phyloP scores from a whole-genome alignment of 2,888 invertebrate species.

The Nysson spinosus region DNA sequence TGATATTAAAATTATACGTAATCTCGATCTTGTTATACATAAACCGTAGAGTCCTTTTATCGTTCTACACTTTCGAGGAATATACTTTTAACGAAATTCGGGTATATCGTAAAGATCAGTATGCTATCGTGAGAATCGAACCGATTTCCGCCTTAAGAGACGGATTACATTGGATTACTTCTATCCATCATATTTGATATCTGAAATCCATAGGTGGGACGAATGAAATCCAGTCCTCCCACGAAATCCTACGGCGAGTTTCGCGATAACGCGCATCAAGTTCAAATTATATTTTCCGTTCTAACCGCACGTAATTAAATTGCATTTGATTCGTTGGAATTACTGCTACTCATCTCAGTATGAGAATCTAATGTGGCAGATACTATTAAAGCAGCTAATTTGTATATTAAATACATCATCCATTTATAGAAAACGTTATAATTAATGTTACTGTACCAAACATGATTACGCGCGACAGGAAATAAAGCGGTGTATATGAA shows the following conservation, averaged over 20 bases:
- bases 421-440: no score
- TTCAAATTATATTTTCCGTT: constrained; percentile 26
- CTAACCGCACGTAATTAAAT: not conserved
- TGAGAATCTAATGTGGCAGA: no score
- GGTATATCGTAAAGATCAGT: not conserved
- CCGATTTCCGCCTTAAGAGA: constrained; percentile 8
- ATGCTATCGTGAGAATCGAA: constrained; percentile 5
- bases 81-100: not conserved
- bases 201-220: constrained; percentile 12
- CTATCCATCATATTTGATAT: constrained; percentile 14
- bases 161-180: constrained; percentile 22
- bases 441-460: no score
- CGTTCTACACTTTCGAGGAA: no score
- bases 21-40: no score
- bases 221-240: constrained; percentile 29
- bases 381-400: no score
- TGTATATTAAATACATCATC: no score
- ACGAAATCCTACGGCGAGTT: constrained; percentile 28
- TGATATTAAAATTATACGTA: no score
- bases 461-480: no score
- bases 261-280: constrained; percentile 50
- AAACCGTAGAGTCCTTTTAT: no score
- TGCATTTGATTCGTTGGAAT: not conserved
- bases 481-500: not conserved
- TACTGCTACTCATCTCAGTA: no score